Conservation (phyloP, 2,113 vertebrate genomes). For the Neodon shergylaensis region DNA sequence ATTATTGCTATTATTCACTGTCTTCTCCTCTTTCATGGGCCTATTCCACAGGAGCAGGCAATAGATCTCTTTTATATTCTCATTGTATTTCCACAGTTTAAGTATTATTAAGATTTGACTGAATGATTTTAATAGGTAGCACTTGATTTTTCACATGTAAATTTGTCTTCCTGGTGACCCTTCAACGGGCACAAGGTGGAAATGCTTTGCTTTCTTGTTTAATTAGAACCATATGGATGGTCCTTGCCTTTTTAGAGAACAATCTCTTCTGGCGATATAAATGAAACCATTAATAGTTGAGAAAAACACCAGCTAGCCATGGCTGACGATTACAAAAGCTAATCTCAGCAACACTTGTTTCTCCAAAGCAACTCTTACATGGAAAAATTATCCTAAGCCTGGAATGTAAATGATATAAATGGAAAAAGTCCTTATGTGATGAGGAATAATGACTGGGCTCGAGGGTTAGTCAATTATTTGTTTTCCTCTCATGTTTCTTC, state of each 20-base stretch:
- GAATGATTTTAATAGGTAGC: neutral
- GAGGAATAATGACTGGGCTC: neutral
- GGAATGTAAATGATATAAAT: neutral
- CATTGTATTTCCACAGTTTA: neutral
- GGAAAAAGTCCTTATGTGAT: neutral
- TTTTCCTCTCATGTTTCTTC: neutral
- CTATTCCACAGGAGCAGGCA: neutral
- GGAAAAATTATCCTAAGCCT: neutral
- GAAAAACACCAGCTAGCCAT: neutral
- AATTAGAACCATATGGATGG: neutral
- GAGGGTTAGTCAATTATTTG: neutral
- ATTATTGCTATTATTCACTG: neutral
- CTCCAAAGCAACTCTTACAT: neutral
- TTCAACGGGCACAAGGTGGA: neutral
- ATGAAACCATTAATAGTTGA: neutral
- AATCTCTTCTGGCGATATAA: neutral
- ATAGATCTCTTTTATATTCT: neutral
- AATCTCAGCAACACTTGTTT: neutral
- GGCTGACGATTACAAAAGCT: neutral
- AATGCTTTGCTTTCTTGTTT: constrained; percentile 35
- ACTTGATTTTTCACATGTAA: neutral
- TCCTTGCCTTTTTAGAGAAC: neutral
- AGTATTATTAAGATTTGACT: neutral
- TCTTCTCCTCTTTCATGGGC: neutral
- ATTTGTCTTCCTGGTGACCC: neutral